Percentiles rank a stretch among this genome's conserved stretches.
phyloP scores from a whole-genome alignment of 2,888 invertebrate genomes.

The Drosophila kambysellisi region DNA sequence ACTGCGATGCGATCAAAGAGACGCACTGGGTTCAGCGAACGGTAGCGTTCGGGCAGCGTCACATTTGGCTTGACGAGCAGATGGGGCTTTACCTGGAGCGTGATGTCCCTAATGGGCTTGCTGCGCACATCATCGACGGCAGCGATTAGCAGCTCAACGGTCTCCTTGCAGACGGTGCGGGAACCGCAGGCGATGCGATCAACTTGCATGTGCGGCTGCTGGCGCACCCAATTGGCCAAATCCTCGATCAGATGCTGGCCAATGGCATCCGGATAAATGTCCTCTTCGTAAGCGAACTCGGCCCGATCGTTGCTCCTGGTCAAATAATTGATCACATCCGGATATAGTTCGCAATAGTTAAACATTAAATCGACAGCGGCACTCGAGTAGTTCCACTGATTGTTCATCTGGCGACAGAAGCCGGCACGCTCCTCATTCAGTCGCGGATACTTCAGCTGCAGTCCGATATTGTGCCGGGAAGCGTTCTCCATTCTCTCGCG shows the following conservation, averaged over 20 bases:
- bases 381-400: conserved; percentile 92
- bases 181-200: conserved; percentile 90
- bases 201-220: conserved; percentile 88
- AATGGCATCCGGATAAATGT: conserved; percentile 88
- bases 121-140: conserved; percentile 85
- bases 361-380: conserved; percentile 90
- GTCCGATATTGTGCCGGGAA: conserved; percentile 91
- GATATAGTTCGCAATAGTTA: conserved; percentile 89
- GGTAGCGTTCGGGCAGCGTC: conserved; percentile 85
- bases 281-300: conserved; percentile 89
- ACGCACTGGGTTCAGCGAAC: conserved; percentile 57
- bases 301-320: conserved; percentile 85
- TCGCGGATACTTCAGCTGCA: conserved; percentile 96
- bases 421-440: conserved; percentile 92
- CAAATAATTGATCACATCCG: conserved; percentile 88
- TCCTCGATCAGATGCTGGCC: conserved; percentile 85
- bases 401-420: conserved; percentile 90
- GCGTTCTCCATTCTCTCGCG: conserved; percentile 83
- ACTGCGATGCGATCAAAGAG: conserved; percentile 95
- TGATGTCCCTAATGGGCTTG: conserved; percentile 86
- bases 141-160: conserved; percentile 85
- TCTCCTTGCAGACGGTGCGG: conserved; percentile 89
- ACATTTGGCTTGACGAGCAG: conserved; percentile 87
- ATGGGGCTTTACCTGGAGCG: conserved; percentile 92
- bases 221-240: conserved; percentile 89